Evolutionary conservation across 2,888 invertebrate species (phyloP).

Genomic region (Lagria hirta): DNA sequence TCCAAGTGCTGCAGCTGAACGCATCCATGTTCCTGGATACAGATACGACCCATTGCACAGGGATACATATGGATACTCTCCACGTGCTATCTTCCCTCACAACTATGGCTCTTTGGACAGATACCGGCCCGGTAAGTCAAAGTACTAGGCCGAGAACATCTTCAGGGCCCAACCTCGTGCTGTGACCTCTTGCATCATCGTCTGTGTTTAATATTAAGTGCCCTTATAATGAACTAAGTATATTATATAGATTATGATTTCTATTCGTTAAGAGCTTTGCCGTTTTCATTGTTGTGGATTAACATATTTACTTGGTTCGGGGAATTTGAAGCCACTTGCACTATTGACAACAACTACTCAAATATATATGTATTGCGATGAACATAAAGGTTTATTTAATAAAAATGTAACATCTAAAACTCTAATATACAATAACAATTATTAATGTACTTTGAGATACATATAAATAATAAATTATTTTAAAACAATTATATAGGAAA

Average conservation of each 20-base stretch:
- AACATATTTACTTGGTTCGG: constrained; percentile 8
- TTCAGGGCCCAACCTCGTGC: constrained; percentile 22
- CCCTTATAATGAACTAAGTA: constrained; percentile 20
- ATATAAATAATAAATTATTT: constrained; percentile 36
- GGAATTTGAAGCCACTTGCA: constrained; percentile 1
- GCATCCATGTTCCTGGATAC: constrained; percentile 86
- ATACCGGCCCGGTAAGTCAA: constrained; percentile 83
- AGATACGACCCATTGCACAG: constrained; percentile 89
- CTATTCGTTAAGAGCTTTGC: constrained; percentile 21
- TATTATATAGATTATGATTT: too few species aligned
- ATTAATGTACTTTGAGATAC: constrained; percentile 10
- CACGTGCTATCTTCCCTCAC: constrained; percentile 83
- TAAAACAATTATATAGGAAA: constrained; percentile 29
- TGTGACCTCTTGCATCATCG: constrained; percentile 27
- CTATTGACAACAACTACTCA: constrained; percentile 5
- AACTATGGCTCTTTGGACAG: constrained; percentile 75
- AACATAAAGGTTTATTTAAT: too few species aligned
- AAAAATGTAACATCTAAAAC: too few species aligned
- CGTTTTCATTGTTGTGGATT: constrained; percentile 15
- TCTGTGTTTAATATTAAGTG: constrained; percentile 23
- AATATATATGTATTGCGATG: too few species aligned
- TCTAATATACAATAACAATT: constrained; percentile 15
- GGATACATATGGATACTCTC: constrained; percentile 87
- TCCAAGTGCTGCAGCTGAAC: constrained; percentile 76
- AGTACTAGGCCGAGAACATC: constrained; percentile 33